These are phyloP conservation scores for Ctenomys sociabilis DNA, from an alignment of 2,113 vertebrate genomes.

Conservation along the genomic window DNA sequence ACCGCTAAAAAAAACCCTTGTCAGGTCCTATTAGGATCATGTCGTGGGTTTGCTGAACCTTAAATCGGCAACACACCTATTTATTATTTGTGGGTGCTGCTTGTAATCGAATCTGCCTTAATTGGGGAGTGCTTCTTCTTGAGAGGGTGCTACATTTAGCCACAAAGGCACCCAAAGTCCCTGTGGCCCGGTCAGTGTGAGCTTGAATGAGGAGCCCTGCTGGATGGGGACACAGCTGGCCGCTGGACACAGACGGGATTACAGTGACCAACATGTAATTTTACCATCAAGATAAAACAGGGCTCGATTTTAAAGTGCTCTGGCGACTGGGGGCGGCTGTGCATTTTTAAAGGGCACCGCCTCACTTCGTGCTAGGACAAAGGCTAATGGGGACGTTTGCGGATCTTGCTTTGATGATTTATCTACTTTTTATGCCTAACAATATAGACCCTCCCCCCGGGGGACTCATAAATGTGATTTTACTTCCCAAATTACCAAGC, in stretches of 20 bases:
- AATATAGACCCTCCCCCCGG: slow-evolving; percentile 82
- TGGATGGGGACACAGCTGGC: background rate
- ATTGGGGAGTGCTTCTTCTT: slow-evolving; percentile 68
- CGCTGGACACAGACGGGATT: slow-evolving; percentile 84
- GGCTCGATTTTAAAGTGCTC: slow-evolving; percentile 80
- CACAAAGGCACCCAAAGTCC: slow-evolving; percentile 61
- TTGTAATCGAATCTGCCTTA: slow-evolving; percentile 75
- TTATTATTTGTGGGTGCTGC: slow-evolving; percentile 79
- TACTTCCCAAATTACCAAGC: slow-evolving; percentile 89
- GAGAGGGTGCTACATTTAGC: slow-evolving; percentile 62
- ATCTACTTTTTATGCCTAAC: slow-evolving; percentile 88
- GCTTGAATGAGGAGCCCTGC: slow-evolving; percentile 58
- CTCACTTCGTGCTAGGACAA: slow-evolving; percentile 81
- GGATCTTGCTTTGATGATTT: slow-evolving; percentile 89
- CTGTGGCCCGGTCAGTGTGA: slow-evolving; percentile 76
- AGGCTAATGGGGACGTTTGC: slow-evolving; percentile 87
- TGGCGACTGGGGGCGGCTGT: slow-evolving; percentile 84
- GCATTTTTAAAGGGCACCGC: slow-evolving; percentile 77
- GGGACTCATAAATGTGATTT: slow-evolving; percentile 89
- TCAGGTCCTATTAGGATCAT: slow-evolving; percentile 84
- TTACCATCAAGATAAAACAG: slow-evolving; percentile 85
- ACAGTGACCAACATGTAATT: slow-evolving; percentile 85
- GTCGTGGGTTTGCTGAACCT: slow-evolving; percentile 70
- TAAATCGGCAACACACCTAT: slow-evolving; percentile 65
- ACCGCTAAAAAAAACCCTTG: slow-evolving; percentile 76